Conservation (phyloP, 1,140 invertebrate species). For the Luehdorfia chinensis region DNA sequence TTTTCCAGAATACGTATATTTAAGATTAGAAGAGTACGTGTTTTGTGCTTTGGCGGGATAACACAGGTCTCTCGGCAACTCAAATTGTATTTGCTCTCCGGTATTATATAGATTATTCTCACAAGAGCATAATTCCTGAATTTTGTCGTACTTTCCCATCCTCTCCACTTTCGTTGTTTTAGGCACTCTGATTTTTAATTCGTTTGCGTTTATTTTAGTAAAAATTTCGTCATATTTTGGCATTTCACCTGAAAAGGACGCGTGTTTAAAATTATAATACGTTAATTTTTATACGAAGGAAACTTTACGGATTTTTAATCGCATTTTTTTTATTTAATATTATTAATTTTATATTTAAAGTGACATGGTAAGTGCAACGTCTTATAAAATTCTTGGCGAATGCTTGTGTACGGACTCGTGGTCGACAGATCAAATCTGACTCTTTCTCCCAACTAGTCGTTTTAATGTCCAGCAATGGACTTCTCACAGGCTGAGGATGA, state of each 20-base stretch:
- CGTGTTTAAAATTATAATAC: too few species aligned
- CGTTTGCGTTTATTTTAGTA: constrained; percentile 65
- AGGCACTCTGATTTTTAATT: constrained; percentile 63
- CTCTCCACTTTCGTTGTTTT: constrained; percentile 56
- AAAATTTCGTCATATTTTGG: constrained; percentile 64
- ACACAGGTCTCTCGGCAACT: constrained; percentile 44
- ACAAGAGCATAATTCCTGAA: constrained; percentile 60
- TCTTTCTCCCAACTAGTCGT: too few species aligned
- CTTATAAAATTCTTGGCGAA: too few species aligned
- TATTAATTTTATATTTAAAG: neutral
- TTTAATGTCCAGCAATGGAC: too few species aligned
- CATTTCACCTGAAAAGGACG: constrained; percentile 37
- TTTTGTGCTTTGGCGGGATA: constrained; percentile 33
- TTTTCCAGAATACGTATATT: constrained; percentile 49
- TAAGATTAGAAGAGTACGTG: constrained; percentile 53
- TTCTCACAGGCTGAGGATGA: too few species aligned
- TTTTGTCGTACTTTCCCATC: constrained; percentile 55
- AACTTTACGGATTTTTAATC: too few species aligned
- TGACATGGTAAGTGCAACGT: too few species aligned
- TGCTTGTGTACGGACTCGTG: too few species aligned
- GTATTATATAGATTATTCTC: constrained; percentile 53
- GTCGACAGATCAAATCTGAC: too few species aligned
- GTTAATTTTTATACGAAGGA: too few species aligned
- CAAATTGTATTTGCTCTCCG: constrained; percentile 65
- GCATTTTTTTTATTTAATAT: too few species aligned